Percentiles rank a stretch among this genome's conserved stretches.
Evolutionary conservation across 1,140 invertebrate species (phyloP).

Genomic region (Drosophila albomicans): DNA sequence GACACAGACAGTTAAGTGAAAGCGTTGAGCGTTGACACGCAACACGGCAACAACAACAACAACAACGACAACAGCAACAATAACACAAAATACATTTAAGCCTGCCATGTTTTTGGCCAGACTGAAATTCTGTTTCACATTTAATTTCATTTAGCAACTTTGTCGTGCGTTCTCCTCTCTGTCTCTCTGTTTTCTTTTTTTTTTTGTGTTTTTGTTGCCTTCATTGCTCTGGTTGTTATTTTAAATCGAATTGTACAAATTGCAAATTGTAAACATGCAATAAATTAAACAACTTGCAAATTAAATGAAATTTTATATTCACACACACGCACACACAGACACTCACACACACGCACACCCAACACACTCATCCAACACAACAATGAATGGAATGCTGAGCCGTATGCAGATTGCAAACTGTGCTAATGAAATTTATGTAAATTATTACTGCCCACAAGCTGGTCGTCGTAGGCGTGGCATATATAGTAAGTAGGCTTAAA

Average conservation of each 20-base stretch:
- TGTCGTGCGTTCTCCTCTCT: conserved; percentile 52
- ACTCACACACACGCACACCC: not conserved
- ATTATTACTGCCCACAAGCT: conserved; percentile 65
- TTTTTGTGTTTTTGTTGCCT: not conserved
- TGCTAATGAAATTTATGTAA: conserved; percentile 80
- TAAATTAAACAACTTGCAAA: conserved; percentile 80
- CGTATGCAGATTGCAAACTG: conserved; percentile 59
- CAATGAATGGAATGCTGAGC: conserved; percentile 49
- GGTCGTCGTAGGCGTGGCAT: conserved; percentile 44
- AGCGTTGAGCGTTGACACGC: conserved; percentile 77
- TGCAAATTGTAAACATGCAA: conserved; percentile 80
- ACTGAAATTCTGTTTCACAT: conserved; percentile 55
- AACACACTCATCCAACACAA: conserved; percentile 9
- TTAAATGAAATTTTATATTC: conserved; percentile 73
- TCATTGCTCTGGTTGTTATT: conserved; percentile 33
- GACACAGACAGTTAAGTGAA: conserved; percentile 76
- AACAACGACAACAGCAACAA: conserved; percentile 46
- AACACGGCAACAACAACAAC: conserved; percentile 44
- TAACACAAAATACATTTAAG: conserved; percentile 45
- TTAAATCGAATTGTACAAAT: conserved; percentile 81
- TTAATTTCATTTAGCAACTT: conserved; percentile 78
- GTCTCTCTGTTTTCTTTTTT: conserved; percentile 9
- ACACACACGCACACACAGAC: conserved; percentile 20
- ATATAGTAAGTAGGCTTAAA: conserved; percentile 20
- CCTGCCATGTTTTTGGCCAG: conserved; percentile 43